Percentiles rank a stretch among this genome's conserved stretches.
Conservation (phyloP, 2,113 vertebrate genomes). For the Syrrhaptes paradoxus region DNA sequence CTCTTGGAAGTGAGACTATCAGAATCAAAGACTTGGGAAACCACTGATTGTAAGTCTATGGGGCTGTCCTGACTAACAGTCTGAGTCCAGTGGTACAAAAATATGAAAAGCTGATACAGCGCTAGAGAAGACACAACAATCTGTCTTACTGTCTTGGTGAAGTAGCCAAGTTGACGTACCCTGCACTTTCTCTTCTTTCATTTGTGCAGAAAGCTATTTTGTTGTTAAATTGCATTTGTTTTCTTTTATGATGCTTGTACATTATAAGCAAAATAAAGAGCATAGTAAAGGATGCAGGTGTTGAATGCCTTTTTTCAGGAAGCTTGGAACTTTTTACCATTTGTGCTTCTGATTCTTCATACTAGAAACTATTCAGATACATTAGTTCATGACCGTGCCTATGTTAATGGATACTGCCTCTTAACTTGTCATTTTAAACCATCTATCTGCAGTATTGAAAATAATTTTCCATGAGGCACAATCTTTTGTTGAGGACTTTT, state of each 20-base stretch:
- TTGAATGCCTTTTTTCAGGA: not conserved
- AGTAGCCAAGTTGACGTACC: not conserved
- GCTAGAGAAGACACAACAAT: not conserved
- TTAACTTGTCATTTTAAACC: not conserved
- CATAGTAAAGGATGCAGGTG: not conserved
- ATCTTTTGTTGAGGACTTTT: not conserved
- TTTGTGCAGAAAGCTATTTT: not conserved
- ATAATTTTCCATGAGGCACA: not conserved
- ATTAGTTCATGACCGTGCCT: not conserved
- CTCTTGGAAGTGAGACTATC: not conserved
- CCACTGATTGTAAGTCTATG: not conserved
- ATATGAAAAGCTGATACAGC: not conserved
- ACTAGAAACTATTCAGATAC: not conserved
- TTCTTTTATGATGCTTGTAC: not conserved
- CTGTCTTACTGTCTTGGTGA: not conserved
- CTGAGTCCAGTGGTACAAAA: not conserved
- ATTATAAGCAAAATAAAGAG: not conserved
- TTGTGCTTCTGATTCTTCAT: not conserved
- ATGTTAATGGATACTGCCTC: not conserved
- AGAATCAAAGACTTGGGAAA: not conserved
- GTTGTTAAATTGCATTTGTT: not conserved
- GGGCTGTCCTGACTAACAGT: not conserved
- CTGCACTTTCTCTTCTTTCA: not conserved
- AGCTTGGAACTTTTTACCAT: not conserved
- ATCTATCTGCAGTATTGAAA: not conserved